Conservation (phyloP, 2,888 invertebrate genomes). For the Drosophila seclusa region DNA sequence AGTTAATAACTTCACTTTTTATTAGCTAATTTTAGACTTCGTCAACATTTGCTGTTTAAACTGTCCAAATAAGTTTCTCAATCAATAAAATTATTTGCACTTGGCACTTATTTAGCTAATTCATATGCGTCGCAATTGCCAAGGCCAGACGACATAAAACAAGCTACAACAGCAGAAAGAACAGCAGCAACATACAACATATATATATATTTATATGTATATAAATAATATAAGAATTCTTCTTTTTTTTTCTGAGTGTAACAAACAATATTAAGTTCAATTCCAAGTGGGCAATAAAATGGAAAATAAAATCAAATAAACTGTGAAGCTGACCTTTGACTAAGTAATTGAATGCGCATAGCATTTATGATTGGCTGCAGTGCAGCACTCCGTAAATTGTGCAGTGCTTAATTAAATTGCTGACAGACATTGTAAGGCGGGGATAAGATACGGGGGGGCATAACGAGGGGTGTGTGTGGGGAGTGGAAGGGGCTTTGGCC, state of each 20-base stretch:
- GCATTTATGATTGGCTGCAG: conserved; percentile 67
- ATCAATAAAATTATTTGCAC: conserved; percentile 5
- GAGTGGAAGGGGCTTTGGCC: conserved; percentile 24
- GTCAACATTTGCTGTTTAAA: not conserved
- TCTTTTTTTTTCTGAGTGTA: not conserved
- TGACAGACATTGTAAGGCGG: conserved; percentile 8
- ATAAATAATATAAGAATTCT: too few relatives aligned
- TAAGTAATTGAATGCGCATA: conserved; percentile 63
- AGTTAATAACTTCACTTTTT: not conserved
- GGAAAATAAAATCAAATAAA: conserved; percentile 49
- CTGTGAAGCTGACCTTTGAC: conserved; percentile 55
- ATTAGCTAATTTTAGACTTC: not conserved
- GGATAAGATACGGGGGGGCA: not conserved
- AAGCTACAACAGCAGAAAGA: conserved; percentile 11
- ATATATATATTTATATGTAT: too few relatives aligned
- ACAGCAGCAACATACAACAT: not conserved
- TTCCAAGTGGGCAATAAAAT: conserved; percentile 44
- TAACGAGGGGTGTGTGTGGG: not conserved
- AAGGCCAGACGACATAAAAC: conserved; percentile 39
- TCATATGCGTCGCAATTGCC: conserved; percentile 41
- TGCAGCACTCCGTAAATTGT: conserved; percentile 61
- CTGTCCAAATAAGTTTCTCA: conserved; percentile 2
- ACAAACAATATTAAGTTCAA: conserved; percentile 20
- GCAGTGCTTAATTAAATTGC: conserved; percentile 69
- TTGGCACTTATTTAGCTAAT: conserved; percentile 15